Conservation (phyloP, 2,113 vertebrate species). For the Larimichthys polyactis region DNA sequence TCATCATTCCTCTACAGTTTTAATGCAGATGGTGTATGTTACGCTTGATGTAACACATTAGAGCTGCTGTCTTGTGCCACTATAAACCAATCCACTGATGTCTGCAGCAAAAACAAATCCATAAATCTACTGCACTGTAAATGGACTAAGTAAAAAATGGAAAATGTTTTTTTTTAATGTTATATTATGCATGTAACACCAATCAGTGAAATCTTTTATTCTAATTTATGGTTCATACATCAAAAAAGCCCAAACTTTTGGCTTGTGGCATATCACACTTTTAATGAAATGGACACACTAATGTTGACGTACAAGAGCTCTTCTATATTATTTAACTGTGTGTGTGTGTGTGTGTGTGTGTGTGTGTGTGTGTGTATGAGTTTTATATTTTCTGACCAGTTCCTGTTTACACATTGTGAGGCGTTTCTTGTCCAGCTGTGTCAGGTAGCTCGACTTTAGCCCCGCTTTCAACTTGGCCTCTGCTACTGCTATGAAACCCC, state of each 20-base stretch:
- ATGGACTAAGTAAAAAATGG: too few relatives aligned
- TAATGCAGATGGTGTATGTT: neutral
- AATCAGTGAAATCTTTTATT: neutral
- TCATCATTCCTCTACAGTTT: neutral
- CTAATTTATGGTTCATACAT: neutral
- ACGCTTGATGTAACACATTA: neutral
- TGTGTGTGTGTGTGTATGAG: neutral
- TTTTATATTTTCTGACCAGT: constrained; percentile 84
- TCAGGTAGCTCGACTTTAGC: constrained; percentile 85
- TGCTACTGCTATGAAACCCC: constrained; percentile 85
- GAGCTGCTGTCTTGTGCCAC: neutral
- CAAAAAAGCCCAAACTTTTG: neutral
- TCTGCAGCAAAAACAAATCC: too few relatives aligned
- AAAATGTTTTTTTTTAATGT: too few relatives aligned
- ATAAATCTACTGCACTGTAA: too few relatives aligned
- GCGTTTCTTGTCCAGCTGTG: constrained; percentile 94
- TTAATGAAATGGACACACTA: neutral
- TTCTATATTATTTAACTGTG: neutral
- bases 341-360: neutral
- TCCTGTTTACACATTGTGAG: constrained; percentile 91
- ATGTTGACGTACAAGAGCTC: neutral
- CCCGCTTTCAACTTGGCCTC: constrained; percentile 90
- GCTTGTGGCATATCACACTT: neutral
- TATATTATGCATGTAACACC: neutral
- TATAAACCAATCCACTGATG: too few relatives aligned